Percentiles rank a stretch among this genome's conserved stretches.
Evolutionary conservation across 2,113 vertebrate genomes (phyloP).

Genomic region (Gymnorhina tibicen): DNA sequence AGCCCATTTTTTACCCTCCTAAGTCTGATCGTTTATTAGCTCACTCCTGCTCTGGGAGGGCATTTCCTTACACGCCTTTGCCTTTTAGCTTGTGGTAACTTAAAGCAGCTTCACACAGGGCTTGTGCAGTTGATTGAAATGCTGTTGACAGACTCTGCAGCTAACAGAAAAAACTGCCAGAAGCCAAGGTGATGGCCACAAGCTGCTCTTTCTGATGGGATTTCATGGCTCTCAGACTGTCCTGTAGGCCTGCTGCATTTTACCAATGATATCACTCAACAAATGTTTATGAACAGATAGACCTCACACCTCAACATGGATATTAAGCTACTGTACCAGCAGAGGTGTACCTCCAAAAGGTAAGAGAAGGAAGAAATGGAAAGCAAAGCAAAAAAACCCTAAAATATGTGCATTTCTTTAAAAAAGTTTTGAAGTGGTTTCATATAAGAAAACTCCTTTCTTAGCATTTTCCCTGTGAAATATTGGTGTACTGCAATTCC

Average conservation of each 20-base stretch:
- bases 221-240: neutral
- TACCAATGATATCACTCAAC: neutral
- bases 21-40: neutral
- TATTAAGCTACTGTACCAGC: neutral
- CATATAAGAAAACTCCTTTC: neutral
- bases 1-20: neutral
- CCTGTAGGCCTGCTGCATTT: neutral
- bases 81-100: neutral
- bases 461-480: neutral
- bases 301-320: neutral
- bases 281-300: neutral
- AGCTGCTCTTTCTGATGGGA: neutral
- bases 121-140: neutral
- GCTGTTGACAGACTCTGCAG: neutral
- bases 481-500: neutral
- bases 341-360: neutral
- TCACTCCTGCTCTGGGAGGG: neutral
- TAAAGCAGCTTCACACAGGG: neutral
- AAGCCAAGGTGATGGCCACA: neutral
- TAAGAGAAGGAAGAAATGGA: neutral
- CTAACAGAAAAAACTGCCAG: neutral
- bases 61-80: neutral
- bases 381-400: neutral
- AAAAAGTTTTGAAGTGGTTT: neutral
- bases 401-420: neutral